Percentiles rank a stretch among this genome's conserved stretches.
These are phyloP conservation scores for Machimus atricapillus DNA, from an alignment of 2,888 invertebrate genomes.

Conservation along the genomic window DNA sequence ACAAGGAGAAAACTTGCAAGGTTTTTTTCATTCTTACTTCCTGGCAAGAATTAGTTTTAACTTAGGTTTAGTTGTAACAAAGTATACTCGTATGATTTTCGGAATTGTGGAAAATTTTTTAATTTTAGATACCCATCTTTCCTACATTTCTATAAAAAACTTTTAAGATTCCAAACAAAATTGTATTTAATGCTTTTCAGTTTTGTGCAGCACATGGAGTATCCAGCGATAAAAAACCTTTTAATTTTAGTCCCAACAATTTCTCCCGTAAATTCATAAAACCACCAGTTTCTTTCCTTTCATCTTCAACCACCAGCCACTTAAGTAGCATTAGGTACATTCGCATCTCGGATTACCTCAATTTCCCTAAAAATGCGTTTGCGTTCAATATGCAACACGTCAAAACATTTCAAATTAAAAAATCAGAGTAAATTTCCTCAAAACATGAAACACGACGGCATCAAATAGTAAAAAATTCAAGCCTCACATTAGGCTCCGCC, in stretches of 20 bases:
- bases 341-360: not conserved
- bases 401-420: conserved; percentile 19
- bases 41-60: no score
- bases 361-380: not conserved
- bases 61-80: no score
- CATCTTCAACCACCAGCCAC: not conserved
- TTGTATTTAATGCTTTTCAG: no score
- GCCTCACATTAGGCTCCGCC: not conserved
- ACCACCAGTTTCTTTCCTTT: not conserved
- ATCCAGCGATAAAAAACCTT: not conserved
- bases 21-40: no score
- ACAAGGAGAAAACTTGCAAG: no score
- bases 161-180: no score
- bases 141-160: no score
- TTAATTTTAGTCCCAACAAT: not conserved
- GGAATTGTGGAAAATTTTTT: no score
- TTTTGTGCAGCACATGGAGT: not conserved
- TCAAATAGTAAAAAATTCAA: not conserved
- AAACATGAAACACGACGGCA: not conserved
- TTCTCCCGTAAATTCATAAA: not conserved
- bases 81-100: no score
- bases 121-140: no score
- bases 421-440: not conserved
- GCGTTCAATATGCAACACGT: conserved; percentile 24
- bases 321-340: not conserved